A percentile compares a stretch with the other conserved stretches of the same genome.
Evolutionary conservation across 1,140 invertebrate species (phyloP).

Genomic region (Aphidius ervi): DNA sequence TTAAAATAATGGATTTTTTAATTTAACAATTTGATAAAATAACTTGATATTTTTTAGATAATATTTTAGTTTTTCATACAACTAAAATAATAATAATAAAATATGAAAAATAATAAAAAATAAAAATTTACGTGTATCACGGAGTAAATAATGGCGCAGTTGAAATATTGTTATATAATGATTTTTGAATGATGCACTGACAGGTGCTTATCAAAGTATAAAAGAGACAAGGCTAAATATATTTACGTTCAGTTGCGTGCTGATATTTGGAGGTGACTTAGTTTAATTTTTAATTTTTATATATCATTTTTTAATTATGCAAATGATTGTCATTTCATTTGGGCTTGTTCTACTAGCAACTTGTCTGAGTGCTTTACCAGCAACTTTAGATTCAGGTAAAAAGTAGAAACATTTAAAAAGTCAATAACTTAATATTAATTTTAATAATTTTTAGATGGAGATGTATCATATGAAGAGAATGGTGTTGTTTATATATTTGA

Average conservation of each 20-base stretch:
- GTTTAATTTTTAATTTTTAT: not conserved
- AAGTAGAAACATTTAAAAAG: too few species aligned
- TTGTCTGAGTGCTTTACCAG: not conserved
- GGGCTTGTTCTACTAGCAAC: not conserved
- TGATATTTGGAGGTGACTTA: constrained; percentile 1
- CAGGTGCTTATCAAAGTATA: constrained; percentile 13
- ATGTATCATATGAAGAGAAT: constrained; percentile 1
- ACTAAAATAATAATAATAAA: too few species aligned
- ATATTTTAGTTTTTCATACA: too few species aligned
- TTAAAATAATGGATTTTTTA: too few species aligned
- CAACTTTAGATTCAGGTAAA: constrained; percentile 1
- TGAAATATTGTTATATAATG: constrained; percentile 14
- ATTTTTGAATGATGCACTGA: constrained; percentile 7
- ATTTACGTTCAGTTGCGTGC: constrained; percentile 4
- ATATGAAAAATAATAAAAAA: too few species aligned
- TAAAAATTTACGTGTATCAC: not conserved
- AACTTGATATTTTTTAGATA: too few species aligned
- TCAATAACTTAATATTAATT: not conserved
- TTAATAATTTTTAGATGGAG: not conserved
- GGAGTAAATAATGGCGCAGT: constrained; percentile 9
- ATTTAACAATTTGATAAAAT: too few species aligned
- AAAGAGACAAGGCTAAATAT: constrained; percentile 10
- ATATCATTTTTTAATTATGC: not conserved
- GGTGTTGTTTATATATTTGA: constrained; percentile 16
- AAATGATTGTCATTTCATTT: too few species aligned